Evolutionary conservation across 2,797 vertebrate species (phyloP).

Genomic region (Pogoniulus pusillus): DNA sequence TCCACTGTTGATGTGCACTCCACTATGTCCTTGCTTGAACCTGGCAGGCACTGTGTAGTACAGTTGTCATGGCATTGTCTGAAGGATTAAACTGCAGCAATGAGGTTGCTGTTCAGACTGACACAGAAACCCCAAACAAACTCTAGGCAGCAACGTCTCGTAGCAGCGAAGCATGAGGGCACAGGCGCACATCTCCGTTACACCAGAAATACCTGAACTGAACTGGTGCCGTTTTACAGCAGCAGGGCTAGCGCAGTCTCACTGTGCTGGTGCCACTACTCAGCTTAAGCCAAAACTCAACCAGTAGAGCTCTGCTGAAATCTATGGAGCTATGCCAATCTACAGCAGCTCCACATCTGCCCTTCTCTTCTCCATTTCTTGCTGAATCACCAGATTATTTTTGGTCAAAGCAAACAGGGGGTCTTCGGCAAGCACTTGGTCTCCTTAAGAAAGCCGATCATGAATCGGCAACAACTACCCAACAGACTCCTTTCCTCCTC

Average conservation of each 20-base stretch:
- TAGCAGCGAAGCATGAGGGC: accelerated
- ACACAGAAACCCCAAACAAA: background rate
- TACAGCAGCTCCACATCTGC: background rate
- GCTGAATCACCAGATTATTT: background rate
- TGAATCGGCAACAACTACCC: background rate
- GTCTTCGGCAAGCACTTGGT: background rate
- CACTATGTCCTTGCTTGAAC: slow-evolving; percentile 73
- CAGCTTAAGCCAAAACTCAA: background rate
- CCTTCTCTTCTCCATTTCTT: background rate
- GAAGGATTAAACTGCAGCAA: slow-evolving; percentile 20
- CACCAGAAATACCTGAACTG: background rate
- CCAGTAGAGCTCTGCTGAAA: background rate
- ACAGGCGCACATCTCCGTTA: background rate
- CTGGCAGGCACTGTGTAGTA: slow-evolving; percentile 35
- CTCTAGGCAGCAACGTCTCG: background rate
- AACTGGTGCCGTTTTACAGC: accelerated
- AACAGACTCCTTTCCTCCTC: background rate
- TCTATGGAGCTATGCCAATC: background rate
- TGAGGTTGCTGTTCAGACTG: background rate
- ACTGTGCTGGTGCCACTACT: background rate
- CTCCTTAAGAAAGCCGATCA: background rate
- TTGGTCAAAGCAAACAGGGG: background rate
- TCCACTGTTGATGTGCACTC: slow-evolving; percentile 24
- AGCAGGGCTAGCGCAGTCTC: background rate
- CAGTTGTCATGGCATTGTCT: slow-evolving; percentile 33